Evolutionary conservation across 1,140 invertebrate genomes (phyloP), one percentile per base, ranked within the genome.

Genomic region (Drosophila takahashii): DNA sequence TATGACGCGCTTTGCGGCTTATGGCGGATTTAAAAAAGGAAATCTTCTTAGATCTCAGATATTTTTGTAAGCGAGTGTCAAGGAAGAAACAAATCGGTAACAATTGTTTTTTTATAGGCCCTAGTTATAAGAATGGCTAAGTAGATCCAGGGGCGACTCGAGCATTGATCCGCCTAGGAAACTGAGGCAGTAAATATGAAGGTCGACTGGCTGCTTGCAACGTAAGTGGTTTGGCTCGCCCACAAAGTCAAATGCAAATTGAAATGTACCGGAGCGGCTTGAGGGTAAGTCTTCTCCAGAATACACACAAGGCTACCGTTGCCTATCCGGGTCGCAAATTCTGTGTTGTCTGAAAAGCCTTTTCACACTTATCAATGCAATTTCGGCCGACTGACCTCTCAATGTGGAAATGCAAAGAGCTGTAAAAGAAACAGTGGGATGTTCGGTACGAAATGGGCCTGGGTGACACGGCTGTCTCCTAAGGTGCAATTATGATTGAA

Each of bases 231-330:
- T 84, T 62, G 79, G 74, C 51, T 79, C 69, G 54, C 62, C 71
- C 52, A 61, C 64, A 64, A 90, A 90, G 87, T 90, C 87, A 90
- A 90, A 90, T 90, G 87, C 87, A 90, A 90, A 90, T 90, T 83
- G 67, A 77, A 84, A 89, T 64, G 84, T 89, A 29, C 56, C 59
- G 61, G 62, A 70, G 41, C 42, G 56, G 8, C 27, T 81, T 79
- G 78, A 79, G 45, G 75, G 26, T 10, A 18, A 26, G 45, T 67
- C 57, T 83, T 86, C 59, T 15, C 16, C 42, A 76, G 79, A 89
- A 83, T 29, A 45, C 29, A 13, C 18, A 65, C 66, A 77, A 70
- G 77, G 59, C 54, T 62, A 69, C 57, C 47, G 66, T 36, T 45
- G 62, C 47, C n/a, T 13, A 16, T n/a, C 22, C 39, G 36, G 29